phyloP scores from a whole-genome alignment of 2,113 vertebrate genomes.

The Oreochromis tanganicae region DNA sequence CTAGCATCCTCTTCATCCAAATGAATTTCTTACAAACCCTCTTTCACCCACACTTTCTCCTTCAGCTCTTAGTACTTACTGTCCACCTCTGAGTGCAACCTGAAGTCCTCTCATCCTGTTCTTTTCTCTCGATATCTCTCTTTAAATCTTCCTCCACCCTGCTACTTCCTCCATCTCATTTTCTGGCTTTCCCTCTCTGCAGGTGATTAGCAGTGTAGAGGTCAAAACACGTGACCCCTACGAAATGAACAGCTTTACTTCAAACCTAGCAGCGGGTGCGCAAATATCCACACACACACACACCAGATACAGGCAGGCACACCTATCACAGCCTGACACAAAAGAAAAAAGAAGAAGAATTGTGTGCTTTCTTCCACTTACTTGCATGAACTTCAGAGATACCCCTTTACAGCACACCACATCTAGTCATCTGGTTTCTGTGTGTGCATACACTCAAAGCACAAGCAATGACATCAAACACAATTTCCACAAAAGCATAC shows the following conservation, averaged over 20 bases:
- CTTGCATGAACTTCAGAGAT: not conserved
- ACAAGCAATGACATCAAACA: not conserved
- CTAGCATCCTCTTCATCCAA: not conserved
- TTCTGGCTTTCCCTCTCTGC: not conserved
- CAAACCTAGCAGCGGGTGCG: not conserved
- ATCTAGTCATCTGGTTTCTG: not conserved
- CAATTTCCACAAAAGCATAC: not conserved
- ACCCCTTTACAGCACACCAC: not conserved
- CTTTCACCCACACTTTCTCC: not conserved
- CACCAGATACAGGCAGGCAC: not conserved
- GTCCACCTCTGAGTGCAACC: conserved; percentile 1
- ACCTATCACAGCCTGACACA: not conserved
- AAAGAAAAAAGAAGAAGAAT: not conserved
- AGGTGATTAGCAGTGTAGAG: conserved; percentile 42
- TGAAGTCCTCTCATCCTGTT: not conserved
- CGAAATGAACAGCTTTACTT: conserved; percentile 35
- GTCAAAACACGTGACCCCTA: conserved; percentile 34
- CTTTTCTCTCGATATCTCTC: not conserved
- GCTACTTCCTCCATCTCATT: conserved; percentile 12
- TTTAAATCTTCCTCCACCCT: not conserved
- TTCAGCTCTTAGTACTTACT: not conserved
- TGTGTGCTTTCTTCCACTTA: not conserved
- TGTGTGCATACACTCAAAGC: not conserved
- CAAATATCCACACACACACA: not conserved
- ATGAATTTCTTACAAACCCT: not conserved